Conservation (phyloP, 1,140 invertebrate genomes). For the Dendrolimus punctatus region DNA sequence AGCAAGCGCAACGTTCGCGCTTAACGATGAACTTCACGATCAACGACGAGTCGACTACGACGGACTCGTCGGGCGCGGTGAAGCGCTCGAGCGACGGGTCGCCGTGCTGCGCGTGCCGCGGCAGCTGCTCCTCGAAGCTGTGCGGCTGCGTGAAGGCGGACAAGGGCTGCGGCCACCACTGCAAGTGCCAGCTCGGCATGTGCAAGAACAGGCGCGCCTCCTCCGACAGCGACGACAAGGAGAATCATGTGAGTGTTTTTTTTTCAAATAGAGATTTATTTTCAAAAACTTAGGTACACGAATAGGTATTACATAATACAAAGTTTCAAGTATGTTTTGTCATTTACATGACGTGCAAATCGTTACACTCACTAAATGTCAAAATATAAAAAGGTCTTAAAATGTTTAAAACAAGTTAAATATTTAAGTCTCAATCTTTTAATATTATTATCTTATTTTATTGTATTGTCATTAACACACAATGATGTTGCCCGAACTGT, state of each 20-base stretch:
- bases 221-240: conserved; percentile 54
- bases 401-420: too few species aligned
- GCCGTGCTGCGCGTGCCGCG: conserved; percentile 75
- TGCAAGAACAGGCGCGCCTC: conserved; percentile 67
- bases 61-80: conserved; percentile 17
- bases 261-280: too few species aligned
- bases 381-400: too few species aligned
- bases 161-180: conserved; percentile 57
- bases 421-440: too few species aligned
- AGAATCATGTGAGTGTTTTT: conserved; percentile 40
- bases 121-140: conserved; percentile 70
- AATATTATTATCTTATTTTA: too few species aligned
- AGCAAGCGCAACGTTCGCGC: conserved; percentile 49
- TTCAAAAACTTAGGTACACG: too few species aligned
- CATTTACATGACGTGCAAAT: too few species aligned
- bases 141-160: conserved; percentile 74
- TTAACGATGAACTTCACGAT: conserved; percentile 53
- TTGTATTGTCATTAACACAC: too few species aligned
- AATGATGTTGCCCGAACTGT: too few species aligned
- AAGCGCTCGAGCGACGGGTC: conserved; percentile 72
- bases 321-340: too few species aligned
- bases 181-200: conserved; percentile 68
- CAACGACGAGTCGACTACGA: conserved; percentile 6
- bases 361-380: too few species aligned
- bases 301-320: too few species aligned